Percentiles rank a stretch among this genome's conserved stretches.
phyloP scores from a whole-genome alignment of 2,888 invertebrate genomes.

The Scaptomyza polygonia region DNA sequence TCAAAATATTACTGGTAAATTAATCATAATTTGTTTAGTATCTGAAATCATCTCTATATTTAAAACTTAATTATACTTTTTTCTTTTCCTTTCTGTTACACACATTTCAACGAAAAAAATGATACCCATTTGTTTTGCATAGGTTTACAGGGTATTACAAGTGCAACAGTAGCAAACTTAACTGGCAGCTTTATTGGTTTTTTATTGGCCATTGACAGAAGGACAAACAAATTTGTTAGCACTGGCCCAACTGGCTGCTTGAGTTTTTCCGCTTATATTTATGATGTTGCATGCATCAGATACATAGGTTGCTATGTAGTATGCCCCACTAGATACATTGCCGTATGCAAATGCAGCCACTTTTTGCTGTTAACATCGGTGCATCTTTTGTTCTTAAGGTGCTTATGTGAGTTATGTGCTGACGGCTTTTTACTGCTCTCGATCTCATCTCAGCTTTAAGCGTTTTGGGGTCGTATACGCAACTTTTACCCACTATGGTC shows the following conservation, averaged over 20 bases:
- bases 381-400: conserved; percentile 57
- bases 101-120: neutral
- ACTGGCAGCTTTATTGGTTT: conserved; percentile 78
- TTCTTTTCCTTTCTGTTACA: no score
- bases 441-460: conserved; percentile 12
- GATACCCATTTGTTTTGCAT: neutral
- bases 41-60: no score
- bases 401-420: conserved; percentile 75
- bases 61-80: no score
- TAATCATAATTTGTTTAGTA: no score
- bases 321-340: conserved; percentile 36
- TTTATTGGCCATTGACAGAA: conserved; percentile 83
- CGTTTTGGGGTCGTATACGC: conserved; percentile 54
- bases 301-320: conserved; percentile 13
- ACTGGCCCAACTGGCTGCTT: conserved; percentile 34
- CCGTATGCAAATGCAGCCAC: conserved; percentile 63
- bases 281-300: conserved; percentile 61
- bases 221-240: conserved; percentile 81
- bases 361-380: conserved; percentile 34
- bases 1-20: no score
- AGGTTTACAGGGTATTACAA: conserved; percentile 3
- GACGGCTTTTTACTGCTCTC: conserved; percentile 38
- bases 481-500: conserved; percentile 58
- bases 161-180: conserved; percentile 29
- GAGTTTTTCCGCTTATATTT: conserved; percentile 64